Evolutionary conservation across 1,140 invertebrate species (phyloP).

Genomic region (Sinonovacula constricta): DNA sequence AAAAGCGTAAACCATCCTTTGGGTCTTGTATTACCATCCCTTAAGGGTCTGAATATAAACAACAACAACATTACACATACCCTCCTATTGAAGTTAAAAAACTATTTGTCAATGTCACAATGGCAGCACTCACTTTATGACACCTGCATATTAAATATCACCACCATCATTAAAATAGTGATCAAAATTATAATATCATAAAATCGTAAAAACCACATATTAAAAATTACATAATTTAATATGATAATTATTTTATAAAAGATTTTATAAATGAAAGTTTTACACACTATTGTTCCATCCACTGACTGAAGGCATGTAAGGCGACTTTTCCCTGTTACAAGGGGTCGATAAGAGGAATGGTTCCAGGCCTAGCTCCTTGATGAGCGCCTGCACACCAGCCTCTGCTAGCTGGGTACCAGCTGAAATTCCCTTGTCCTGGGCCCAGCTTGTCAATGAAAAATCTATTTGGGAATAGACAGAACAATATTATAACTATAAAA

Average conservation of each 20-base stretch:
- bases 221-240: background rate
- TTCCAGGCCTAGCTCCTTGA: constrained; percentile 57
- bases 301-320: constrained; percentile 55
- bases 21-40: no score
- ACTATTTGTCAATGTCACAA: background rate
- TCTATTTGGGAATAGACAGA: no score
- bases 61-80: no score
- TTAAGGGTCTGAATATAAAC: no score
- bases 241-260: background rate
- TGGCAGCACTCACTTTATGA: background rate
- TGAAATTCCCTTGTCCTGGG: constrained; percentile 20
- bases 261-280: background rate
- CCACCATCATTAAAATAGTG: background rate
- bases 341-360: constrained; percentile 43
- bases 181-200: background rate
- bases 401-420: constrained; percentile 20
- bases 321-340: constrained; percentile 56
- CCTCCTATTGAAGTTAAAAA: background rate
- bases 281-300: constrained; percentile 63
- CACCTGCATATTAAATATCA: background rate
- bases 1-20: no score
- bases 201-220: background rate
- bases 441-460: constrained; percentile 50
- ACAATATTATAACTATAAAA: no score
- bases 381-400: constrained; percentile 46